Conservation (phyloP, 2,797 vertebrate genomes). For the Meda fulgida region DNA sequence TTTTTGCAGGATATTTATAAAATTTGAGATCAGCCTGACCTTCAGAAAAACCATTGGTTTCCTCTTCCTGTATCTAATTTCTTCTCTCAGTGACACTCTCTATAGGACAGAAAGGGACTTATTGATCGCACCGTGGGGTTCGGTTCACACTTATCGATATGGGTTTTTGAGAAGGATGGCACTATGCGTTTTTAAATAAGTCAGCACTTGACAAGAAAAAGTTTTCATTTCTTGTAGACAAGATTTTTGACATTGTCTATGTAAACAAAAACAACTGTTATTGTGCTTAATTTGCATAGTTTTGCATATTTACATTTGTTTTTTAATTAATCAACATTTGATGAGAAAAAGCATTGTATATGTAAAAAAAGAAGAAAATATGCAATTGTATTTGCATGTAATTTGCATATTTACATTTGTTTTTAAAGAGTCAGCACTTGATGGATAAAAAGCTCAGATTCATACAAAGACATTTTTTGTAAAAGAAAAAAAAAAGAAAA, state of each 20-base stretch:
- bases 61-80: conserved; percentile 26
- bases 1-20: neutral
- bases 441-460: neutral
- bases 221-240: no score
- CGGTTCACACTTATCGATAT: conserved; percentile 44
- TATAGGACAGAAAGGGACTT: conserved; percentile 26
- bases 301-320: neutral
- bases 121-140: conserved; percentile 43
- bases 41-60: conserved; percentile 35
- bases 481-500: no score
- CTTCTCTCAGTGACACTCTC: conserved; percentile 9
- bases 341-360: no score
- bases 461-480: no score
- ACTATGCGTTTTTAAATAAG: neutral
- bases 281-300: neutral
- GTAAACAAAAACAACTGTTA: no score
- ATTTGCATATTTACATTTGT: neutral
- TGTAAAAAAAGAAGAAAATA: neutral
- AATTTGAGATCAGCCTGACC: conserved; percentile 10
- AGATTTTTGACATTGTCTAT: neutral
- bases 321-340: neutral
- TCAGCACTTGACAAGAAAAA: neutral
- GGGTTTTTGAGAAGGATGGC: conserved; percentile 18
- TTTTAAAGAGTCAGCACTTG: neutral
- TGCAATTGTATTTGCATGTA: no score